A percentile compares a stretch with the other conserved stretches of the same genome.
These are phyloP conservation scores for Tetranychus piercei DNA, from an alignment of 2,888 invertebrate species.

Conservation along the genomic window DNA sequence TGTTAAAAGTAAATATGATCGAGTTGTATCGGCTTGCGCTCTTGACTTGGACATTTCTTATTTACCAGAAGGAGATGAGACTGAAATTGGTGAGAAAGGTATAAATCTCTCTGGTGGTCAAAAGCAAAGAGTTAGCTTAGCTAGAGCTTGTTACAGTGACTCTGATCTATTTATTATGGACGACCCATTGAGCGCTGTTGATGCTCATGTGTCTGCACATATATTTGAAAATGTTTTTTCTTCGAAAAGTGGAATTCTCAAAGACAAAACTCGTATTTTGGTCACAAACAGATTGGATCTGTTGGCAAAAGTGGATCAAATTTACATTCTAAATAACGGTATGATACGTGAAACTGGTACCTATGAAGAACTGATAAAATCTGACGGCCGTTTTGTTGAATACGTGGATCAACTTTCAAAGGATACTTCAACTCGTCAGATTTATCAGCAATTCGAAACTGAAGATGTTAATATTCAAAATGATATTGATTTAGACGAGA, in stretches of 20 bases:
- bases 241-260: constrained; percentile 30
- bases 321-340: constrained; percentile 33
- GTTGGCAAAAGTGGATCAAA: constrained; percentile 33
- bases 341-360: constrained; percentile 34
- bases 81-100: constrained; percentile 74
- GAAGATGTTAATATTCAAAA: constrained; percentile 27
- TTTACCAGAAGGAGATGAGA: constrained; percentile 63
- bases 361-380: constrained; percentile 34
- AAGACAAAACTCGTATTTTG: constrained; percentile 35
- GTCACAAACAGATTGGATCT: constrained; percentile 38
- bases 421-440: no score
- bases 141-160: constrained; percentile 55
- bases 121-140: constrained; percentile 41
- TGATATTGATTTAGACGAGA: neutral
- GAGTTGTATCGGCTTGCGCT: constrained; percentile 36
- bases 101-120: constrained; percentile 10
- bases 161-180: constrained; percentile 37
- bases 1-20: constrained; percentile 30
- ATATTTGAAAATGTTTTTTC: constrained; percentile 38
- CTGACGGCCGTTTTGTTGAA: constrained; percentile 35
- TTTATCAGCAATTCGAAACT: constrained; percentile 25
- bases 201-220: constrained; percentile 36
- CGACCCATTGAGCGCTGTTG: constrained; percentile 39
- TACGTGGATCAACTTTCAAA: constrained; percentile 34
- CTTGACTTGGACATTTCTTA: constrained; percentile 35